Evolutionary conservation across 1,140 invertebrate genomes (phyloP).

Genomic region (Drusus annulatus): DNA sequence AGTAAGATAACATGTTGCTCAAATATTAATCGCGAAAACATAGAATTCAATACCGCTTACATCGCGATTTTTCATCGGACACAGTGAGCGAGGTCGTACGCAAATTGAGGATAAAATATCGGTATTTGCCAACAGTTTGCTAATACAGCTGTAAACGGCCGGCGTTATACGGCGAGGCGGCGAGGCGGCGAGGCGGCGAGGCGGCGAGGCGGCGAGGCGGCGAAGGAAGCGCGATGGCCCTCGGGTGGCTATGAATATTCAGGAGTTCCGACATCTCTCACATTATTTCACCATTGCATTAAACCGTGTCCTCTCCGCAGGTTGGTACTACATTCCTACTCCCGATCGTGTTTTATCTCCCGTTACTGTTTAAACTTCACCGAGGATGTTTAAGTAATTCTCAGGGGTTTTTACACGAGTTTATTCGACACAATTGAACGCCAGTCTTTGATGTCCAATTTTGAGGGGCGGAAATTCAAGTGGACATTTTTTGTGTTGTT

Average conservation of each 20-base stretch:
- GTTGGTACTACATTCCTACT: not conserved
- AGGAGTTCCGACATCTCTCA: constrained; percentile 10
- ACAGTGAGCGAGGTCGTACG: not conserved
- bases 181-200: not conserved
- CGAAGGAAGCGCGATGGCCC: not conserved
- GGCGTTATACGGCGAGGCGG: not conserved
- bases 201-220: not conserved
- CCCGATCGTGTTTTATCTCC: not conserved
- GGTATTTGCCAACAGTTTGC: not conserved
- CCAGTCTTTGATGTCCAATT: too few relatives aligned
- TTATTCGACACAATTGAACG: too few relatives aligned
- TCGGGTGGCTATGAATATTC: constrained; percentile 26
- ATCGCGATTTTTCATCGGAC: not conserved
- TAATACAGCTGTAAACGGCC: constrained; percentile 8
- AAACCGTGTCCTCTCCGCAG: constrained; percentile 4
- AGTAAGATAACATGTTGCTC: too few relatives aligned
- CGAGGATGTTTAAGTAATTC: constrained; percentile 9
- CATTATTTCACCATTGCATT: not conserved
- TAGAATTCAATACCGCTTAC: too few relatives aligned
- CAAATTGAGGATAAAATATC: constrained; percentile 1
- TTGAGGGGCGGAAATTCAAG: too few relatives aligned
- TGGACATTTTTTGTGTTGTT: too few relatives aligned
- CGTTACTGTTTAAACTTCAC: not conserved
- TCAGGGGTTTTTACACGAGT: too few relatives aligned
- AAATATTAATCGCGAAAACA: too few relatives aligned